phyloP scores from a whole-genome alignment of 1,140 invertebrate genomes.

The Conopomorpha cramerella region DNA sequence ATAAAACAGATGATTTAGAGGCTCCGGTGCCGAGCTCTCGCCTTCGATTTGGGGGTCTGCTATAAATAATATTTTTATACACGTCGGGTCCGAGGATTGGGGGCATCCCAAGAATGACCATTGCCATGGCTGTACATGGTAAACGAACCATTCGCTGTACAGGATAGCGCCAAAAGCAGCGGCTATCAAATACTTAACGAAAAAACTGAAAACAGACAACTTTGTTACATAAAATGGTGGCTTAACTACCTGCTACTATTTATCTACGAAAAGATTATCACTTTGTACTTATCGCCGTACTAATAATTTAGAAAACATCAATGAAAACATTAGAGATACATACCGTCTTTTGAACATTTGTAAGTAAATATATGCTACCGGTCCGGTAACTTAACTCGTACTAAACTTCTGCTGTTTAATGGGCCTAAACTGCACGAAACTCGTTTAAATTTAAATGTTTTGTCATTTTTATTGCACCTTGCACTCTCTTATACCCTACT shows the following conservation, averaged over 20 bases:
- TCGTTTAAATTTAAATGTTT: too few species aligned
- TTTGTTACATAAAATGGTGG: constrained; percentile 1
- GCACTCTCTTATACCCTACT: too few species aligned
- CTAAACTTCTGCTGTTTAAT: too few species aligned
- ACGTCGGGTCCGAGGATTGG: constrained; percentile 47
- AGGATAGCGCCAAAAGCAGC: constrained; percentile 28
- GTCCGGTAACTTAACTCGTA: too few species aligned
- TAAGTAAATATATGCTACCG: too few species aligned
- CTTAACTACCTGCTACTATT: neutral
- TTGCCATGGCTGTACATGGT: constrained; percentile 56
- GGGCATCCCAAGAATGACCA: constrained; percentile 63
- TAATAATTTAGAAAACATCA: too few species aligned
- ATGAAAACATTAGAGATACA: too few species aligned
- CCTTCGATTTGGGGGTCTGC: constrained; percentile 94
- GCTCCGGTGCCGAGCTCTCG: constrained; percentile 68
- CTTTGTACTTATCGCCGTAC: constrained; percentile 1
- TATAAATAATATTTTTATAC: constrained; percentile 77
- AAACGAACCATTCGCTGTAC: constrained; percentile 65
- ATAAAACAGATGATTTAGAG: constrained; percentile 62
- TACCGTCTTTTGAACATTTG: too few species aligned
- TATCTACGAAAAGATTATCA: constrained; percentile 5
- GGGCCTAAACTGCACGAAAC: too few species aligned
- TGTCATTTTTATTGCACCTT: too few species aligned
- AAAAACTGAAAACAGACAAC: constrained; percentile 20
- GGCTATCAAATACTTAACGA: constrained; percentile 30